Conservation (phyloP, 2,888 invertebrate species). For the Tortricodes alternella region DNA sequence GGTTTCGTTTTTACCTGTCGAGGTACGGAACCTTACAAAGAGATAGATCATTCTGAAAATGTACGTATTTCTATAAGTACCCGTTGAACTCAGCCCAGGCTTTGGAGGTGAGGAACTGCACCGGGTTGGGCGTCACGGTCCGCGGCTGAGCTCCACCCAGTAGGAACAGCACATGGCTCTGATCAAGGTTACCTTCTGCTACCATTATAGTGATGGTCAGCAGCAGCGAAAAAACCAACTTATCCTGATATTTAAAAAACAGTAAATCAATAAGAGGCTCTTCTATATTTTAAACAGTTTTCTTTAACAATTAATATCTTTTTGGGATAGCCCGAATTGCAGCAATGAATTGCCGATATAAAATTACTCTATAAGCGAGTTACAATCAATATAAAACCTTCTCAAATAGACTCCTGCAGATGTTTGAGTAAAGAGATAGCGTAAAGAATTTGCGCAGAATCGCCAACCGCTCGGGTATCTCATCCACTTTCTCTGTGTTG, state of each 20-base stretch:
- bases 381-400: conserved; percentile 86
- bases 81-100: conserved; percentile 73
- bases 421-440: conserved; percentile 93
- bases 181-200: conserved; percentile 81
- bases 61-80: no score
- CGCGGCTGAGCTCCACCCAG: conserved; percentile 88
- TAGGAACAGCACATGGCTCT: conserved; percentile 91
- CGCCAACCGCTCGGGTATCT: conserved; percentile 87
- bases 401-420: conserved; percentile 96
- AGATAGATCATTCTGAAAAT: no score
- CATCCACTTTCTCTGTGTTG: conserved; percentile 91
- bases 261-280: background rate
- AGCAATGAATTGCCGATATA: no score
- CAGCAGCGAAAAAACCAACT: conserved; percentile 92
- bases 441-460: conserved; percentile 93
- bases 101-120: conserved; percentile 65
- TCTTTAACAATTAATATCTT: background rate
- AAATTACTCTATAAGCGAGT: no score
- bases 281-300: no score
- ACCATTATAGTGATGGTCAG: conserved; percentile 87
- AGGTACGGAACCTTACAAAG: no score
- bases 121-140: conserved; percentile 58
- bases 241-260: conserved; percentile 84
- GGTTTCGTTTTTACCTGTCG: no score
- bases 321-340: no score